These are phyloP conservation scores for Sturmia bella DNA, from an alignment of 2,888 invertebrate species.

Conservation along the genomic window DNA sequence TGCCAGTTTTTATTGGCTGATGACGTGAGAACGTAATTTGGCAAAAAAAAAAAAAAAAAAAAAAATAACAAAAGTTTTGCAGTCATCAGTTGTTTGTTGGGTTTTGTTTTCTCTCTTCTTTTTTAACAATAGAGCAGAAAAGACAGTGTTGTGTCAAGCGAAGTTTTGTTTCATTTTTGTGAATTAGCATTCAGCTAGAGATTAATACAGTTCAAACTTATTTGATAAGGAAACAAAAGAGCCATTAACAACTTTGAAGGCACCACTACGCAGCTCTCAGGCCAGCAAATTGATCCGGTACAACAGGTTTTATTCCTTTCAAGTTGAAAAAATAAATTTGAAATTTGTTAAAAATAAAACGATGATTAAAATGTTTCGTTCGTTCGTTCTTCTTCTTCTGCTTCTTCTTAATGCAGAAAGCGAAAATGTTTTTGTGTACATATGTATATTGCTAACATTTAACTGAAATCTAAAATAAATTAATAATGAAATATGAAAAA, in stretches of 20 bases:
- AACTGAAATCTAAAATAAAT: constrained; percentile 19
- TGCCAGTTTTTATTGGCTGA: neutral
- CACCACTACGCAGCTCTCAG: neutral
- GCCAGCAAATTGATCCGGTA: constrained; percentile 11
- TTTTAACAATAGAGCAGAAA: too few species aligned
- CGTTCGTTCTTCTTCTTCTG: too few species aligned
- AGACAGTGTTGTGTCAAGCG: too few species aligned
- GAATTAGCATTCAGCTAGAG: too few species aligned
- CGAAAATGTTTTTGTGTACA: neutral
- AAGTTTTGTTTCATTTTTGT: too few species aligned
- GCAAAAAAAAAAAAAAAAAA: too few species aligned
- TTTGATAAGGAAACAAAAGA: constrained; percentile 15
- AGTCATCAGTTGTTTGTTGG: too few species aligned
- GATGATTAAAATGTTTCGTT: constrained; percentile 23
- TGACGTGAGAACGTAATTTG: constrained; percentile 13
- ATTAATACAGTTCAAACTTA: too few species aligned
- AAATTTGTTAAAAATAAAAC: constrained; percentile 13
- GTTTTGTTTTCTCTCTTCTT: too few species aligned
- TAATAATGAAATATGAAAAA: constrained; percentile 8
- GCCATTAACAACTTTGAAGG: constrained; percentile 17
- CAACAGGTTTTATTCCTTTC: constrained; percentile 8
- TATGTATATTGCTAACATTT: constrained; percentile 29
- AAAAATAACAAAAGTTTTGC: too few species aligned
- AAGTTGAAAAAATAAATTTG: neutral
- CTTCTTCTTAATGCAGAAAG: too few species aligned